These are phyloP conservation scores for Ceratotherium simum DNA, from an alignment of 2,113 vertebrate genomes.

Conservation along the genomic window DNA sequence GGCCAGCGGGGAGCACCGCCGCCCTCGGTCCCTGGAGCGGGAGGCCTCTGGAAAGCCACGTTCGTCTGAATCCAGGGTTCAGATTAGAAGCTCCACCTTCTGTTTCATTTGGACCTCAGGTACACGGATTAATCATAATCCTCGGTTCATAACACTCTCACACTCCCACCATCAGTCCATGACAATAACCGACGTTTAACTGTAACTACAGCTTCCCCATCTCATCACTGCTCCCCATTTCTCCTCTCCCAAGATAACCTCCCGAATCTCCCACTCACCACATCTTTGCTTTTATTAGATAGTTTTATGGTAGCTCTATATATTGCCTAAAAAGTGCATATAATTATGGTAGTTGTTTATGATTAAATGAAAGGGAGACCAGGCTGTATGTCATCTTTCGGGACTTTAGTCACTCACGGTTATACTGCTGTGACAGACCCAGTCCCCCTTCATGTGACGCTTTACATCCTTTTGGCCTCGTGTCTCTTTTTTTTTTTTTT, in stretches of 20 bases:
- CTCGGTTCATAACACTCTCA: not conserved
- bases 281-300: not conserved
- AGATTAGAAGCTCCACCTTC: not conserved
- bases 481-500: too few relatives aligned
- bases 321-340: not conserved
- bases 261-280: not conserved
- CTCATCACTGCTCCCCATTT: too few relatives aligned
- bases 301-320: not conserved
- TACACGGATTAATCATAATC: not conserved
- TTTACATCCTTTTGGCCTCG: not conserved
- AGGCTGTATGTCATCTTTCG: not conserved
- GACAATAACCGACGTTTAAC: not conserved
- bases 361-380: not conserved
- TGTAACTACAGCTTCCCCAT: not conserved
- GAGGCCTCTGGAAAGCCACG: fast-evolving
- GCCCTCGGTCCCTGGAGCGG: fast-evolving
- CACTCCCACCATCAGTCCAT: not conserved
- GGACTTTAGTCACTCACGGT: not conserved
- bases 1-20: not conserved
- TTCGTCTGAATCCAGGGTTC: not conserved
- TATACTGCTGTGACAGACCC: not conserved
- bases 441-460: not conserved
- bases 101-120: not conserved
- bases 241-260: not conserved
- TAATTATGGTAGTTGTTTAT: not conserved